Evolutionary conservation across 2,113 vertebrate genomes (phyloP).

Genomic region (Tangachromis dhanisi): DNA sequence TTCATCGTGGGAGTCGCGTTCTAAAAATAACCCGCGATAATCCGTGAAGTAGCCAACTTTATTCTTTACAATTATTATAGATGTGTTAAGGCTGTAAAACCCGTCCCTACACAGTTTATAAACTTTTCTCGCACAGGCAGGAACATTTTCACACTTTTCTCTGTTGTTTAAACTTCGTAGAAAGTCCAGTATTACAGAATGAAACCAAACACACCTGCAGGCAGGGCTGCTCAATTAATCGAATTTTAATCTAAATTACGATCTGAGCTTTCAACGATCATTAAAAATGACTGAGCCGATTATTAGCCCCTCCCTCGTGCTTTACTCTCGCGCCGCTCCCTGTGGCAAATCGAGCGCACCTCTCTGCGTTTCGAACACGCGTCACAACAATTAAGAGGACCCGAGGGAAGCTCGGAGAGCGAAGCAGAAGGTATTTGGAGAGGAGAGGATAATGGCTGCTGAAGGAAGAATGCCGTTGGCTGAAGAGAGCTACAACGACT

Average conservation of each 20-base stretch:
- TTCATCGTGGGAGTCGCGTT: neutral
- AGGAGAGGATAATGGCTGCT: too few relatives aligned
- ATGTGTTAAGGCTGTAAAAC: neutral
- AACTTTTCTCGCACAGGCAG: too few relatives aligned
- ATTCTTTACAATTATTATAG: neutral
- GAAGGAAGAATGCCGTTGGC: fast-evolving
- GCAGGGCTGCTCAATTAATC: too few relatives aligned
- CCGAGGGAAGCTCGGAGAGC: too few relatives aligned
- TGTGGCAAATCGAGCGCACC: too few relatives aligned
- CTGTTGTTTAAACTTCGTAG: neutral
- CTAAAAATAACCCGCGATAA: neutral
- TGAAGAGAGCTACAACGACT: fast-evolving
- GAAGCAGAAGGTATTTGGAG: too few relatives aligned
- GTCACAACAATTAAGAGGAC: too few relatives aligned
- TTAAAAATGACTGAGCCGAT: too few relatives aligned
- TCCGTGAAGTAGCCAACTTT: neutral
- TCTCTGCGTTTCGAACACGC: fast-evolving
- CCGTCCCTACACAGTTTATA: neutral
- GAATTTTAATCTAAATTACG: too few relatives aligned
- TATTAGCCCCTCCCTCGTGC: fast-evolving
- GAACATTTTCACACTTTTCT: neutral
- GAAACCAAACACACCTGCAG: neutral
- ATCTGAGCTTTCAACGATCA: too few relatives aligned
- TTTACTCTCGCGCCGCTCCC: fast-evolving
- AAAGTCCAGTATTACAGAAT: neutral